Conservation (phyloP, 2,113 vertebrate genomes). For the Pomatorhinus ruficollis region DNA sequence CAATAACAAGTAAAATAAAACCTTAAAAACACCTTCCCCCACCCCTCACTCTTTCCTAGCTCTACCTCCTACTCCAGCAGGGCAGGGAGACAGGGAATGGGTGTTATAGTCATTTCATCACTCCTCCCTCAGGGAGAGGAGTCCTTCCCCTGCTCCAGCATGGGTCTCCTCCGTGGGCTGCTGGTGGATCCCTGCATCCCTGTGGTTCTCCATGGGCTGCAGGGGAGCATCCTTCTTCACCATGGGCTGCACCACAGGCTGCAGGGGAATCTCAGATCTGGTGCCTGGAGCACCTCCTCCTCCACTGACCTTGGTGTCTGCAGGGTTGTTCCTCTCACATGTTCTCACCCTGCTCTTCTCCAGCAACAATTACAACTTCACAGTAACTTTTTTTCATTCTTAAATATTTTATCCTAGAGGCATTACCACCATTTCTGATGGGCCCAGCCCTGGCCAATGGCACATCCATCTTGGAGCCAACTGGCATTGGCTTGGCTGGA, state of each 20-base stretch:
- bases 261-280: neutral
- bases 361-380: fast-evolving
- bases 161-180: neutral
- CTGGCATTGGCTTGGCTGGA: neutral
- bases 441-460: neutral
- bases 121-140: neutral
- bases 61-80: neutral
- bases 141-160: fast-evolving
- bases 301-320: neutral
- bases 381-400: neutral
- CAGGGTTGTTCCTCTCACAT: neutral
- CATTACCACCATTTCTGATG: fast-evolving
- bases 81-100: neutral
- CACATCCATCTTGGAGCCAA: neutral
- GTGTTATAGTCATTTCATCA: neutral
- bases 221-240: neutral
- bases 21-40: neutral
- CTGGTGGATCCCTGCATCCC: neutral
- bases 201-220: neutral
- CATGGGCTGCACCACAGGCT: neutral
- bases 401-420: neutral
- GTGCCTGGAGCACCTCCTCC: neutral
- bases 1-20: neutral
- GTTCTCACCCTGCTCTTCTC: neutral
- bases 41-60: neutral